Base-by-base conservation (phyloP, 2,888 invertebrate species). In the Agriopis leucophaearia region DNA sequence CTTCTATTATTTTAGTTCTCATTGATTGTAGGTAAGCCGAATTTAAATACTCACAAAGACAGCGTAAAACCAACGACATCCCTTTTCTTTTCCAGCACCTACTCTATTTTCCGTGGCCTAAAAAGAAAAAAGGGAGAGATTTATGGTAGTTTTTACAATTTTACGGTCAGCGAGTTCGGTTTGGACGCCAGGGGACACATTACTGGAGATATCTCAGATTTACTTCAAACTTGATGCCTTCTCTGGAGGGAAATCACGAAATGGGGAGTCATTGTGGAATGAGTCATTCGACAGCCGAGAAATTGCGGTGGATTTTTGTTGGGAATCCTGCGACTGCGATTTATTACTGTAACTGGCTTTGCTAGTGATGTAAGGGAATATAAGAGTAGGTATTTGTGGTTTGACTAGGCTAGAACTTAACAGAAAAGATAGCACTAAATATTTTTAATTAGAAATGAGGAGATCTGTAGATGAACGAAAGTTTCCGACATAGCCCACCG, bases 121-220 rank as follows among this genome's bases (percentile, higher is more conserved):
- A 77, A 81, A 84, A 84, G 81, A 81, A 85, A 82, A 64, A 85
- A 84, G 81, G 83, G 79, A 81, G 83, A 88, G 90, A 92, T 92
- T 91, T 92, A 91, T 92, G 83, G 86, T 87, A 91, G 91, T 92
- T 92, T 91, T 92, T 91, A 91, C 91, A 92, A 92, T 92, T 92
- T 92, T 92, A 91, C 91, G 92, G 91, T 91, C 90, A 89, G 87
- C 85, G 91, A 84, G 88, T 89, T 88, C 87, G 86, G 86, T 82
- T 83, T 83, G 82, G 80, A 85, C 81, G 85, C 85, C 89, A 78
- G 75, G 91, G 92, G 91, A 92, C 86, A 88, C 91, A 90, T 92
- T 91, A 90, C 85, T 78, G 82, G 83, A 87, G 89, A 90, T 91
- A 90, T 90, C 89, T 82, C 87, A 90, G 91, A 91, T 90, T 92